phyloP scores from a whole-genome alignment of 2,888 invertebrate genomes.

The Brachyptera risi region DNA sequence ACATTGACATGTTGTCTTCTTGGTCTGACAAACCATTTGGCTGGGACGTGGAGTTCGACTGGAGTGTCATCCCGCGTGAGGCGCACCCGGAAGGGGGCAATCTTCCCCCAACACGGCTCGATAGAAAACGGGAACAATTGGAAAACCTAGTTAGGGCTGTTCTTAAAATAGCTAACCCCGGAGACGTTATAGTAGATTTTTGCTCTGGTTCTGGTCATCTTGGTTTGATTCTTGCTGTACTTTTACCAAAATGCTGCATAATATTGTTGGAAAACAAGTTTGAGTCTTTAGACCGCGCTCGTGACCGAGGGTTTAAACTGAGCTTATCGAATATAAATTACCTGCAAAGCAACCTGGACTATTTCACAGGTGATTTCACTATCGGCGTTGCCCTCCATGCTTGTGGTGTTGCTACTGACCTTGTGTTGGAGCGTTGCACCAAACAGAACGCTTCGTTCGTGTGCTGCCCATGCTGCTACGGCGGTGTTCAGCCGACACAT shows the following conservation, averaged over 20 bases:
- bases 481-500: constrained; percentile 76
- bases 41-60: constrained; percentile 53
- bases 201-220: constrained; percentile 93
- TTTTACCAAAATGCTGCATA: constrained; percentile 72
- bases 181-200: constrained; percentile 82
- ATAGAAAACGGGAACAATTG: constrained; percentile 79
- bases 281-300: constrained; percentile 72
- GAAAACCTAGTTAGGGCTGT: constrained; percentile 78
- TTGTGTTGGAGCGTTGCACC: constrained; percentile 82
- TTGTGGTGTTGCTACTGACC: constrained; percentile 91
- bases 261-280: constrained; percentile 90
- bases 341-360: constrained; percentile 84
- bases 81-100: constrained; percentile 76
- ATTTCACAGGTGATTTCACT: constrained; percentile 75
- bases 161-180: constrained; percentile 60
- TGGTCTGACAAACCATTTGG: constrained; percentile 43
- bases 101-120: constrained; percentile 67
- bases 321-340: constrained; percentile 69
- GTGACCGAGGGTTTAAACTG: constrained; percentile 61
- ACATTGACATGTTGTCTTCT: constrained; percentile 10
- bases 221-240: constrained; percentile 77
- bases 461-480: constrained; percentile 92
- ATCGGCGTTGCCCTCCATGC: constrained; percentile 89
- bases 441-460: constrained; percentile 75
- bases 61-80: constrained; percentile 66